Conservation (phyloP, 2,888 invertebrate genomes). For the Scaptomyza reducta region DNA sequence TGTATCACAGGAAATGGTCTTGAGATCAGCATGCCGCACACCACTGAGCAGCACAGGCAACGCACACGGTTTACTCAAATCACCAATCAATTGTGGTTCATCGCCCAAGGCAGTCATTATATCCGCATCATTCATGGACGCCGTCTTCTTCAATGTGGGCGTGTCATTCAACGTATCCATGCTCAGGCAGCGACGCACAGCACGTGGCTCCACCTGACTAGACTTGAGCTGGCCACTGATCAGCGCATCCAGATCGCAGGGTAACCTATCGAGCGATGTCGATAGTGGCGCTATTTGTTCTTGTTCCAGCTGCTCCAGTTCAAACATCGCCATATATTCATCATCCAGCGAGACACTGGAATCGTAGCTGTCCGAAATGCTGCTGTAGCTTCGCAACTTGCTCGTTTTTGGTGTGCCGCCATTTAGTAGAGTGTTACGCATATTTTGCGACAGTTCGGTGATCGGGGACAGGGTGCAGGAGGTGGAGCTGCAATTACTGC, state of each 20-base stretch:
- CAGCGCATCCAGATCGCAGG: slow-evolving; percentile 86
- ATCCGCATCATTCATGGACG: slow-evolving; percentile 90
- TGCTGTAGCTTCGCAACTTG: slow-evolving; percentile 83
- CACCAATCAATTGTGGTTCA: slow-evolving; percentile 92
- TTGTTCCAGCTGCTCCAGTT: slow-evolving; percentile 84
- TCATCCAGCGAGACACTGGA: slow-evolving; percentile 87
- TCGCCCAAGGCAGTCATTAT: slow-evolving; percentile 89
- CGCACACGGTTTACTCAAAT: slow-evolving; percentile 90
- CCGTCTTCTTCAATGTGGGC: slow-evolving; percentile 84
- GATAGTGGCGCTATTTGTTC: slow-evolving; percentile 6
- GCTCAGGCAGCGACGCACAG: slow-evolving; percentile 84
- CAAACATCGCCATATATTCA: slow-evolving; percentile 86
- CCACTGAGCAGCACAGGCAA: slow-evolving; percentile 87
- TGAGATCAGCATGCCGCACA: slow-evolving; percentile 91
- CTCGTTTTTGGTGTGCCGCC: slow-evolving; percentile 63
- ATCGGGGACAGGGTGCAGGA: slow-evolving; percentile 58
- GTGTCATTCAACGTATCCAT: slow-evolving; percentile 74
- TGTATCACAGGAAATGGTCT: slow-evolving; percentile 90
- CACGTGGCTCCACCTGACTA: slow-evolving; percentile 49
- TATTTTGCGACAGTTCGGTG: slow-evolving; percentile 57
- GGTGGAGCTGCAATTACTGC: slow-evolving; percentile 2
- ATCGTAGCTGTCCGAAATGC: slow-evolving; percentile 85
- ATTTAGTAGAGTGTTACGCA: slow-evolving; percentile 39
- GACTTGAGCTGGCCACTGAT: slow-evolving; percentile 86
- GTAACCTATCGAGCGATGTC: slow-evolving; percentile 76